Conservation (phyloP, 2,797 vertebrate species). For the Morelia viridis region DNA sequence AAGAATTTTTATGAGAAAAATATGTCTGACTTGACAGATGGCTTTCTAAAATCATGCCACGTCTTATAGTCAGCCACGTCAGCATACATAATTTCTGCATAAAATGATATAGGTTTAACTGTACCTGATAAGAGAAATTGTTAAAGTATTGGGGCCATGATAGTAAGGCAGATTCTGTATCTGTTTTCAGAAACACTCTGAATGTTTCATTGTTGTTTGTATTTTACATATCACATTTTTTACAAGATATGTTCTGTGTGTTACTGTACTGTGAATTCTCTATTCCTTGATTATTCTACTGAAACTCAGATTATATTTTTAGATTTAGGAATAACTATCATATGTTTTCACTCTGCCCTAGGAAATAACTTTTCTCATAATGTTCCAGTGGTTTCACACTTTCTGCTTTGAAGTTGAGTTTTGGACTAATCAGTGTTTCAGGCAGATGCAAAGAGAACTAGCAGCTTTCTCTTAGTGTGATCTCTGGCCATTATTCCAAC, state of each 20-base stretch:
- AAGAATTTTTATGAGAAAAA: background rate
- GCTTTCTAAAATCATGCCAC: background rate
- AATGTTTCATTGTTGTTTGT: background rate
- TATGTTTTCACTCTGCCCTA: background rate
- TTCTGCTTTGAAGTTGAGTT: constrained; percentile 21
- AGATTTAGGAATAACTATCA: background rate
- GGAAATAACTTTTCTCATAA: background rate
- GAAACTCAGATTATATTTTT: background rate
- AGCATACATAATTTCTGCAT: background rate
- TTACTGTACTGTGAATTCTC: background rate
- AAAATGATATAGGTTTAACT: background rate
- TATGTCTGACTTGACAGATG: background rate
- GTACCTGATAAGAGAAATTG: background rate
- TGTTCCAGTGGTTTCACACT: constrained; percentile 11
- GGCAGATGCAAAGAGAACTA: background rate
- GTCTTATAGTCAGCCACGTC: background rate
- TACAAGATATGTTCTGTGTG: background rate
- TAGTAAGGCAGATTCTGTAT: background rate
- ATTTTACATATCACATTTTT: background rate
- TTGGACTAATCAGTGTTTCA: constrained; percentile 7
- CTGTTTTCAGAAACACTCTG: background rate
- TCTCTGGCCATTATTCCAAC: constrained; percentile 3
- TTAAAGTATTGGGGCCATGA: background rate
- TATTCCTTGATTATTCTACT: background rate
- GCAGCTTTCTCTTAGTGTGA: background rate